These are phyloP conservation scores for Schizaphis graminum DNA, from an alignment of 2,888 invertebrate genomes.

Conservation along the genomic window DNA sequence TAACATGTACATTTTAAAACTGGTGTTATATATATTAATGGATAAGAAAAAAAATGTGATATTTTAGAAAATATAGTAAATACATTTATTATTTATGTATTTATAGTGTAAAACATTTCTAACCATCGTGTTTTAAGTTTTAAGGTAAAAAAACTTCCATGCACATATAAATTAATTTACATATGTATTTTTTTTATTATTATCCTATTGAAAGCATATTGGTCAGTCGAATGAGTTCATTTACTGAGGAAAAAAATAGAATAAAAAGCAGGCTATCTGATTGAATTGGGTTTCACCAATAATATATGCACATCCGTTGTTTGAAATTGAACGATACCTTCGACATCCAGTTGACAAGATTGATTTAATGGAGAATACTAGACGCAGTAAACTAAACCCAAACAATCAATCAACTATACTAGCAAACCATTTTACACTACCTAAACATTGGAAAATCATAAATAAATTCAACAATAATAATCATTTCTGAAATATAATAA, in stretches of 20 bases:
- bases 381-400: constrained; percentile 48
- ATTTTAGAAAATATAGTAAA: neutral
- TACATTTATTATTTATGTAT: neutral
- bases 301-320: constrained; percentile 35
- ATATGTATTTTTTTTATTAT: neutral
- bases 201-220: neutral
- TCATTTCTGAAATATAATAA: neutral
- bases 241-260: constrained; percentile 31
- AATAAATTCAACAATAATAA: neutral
- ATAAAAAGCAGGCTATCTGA: neutral
- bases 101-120: neutral
- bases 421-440: neutral
- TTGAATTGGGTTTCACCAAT: neutral
- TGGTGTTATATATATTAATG: neutral
- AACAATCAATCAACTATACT: constrained; percentile 52
- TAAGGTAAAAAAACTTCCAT: neutral
- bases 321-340: constrained; percentile 20
- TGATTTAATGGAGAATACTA: constrained; percentile 42
- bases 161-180: neutral
- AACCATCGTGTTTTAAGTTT: neutral
- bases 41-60: neutral
- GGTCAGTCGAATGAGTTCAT: neutral
- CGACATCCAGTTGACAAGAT: constrained; percentile 53
- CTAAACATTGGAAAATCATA: neutral
- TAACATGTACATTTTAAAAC: neutral